A percentile compares a stretch with the other conserved stretches of the same genome.
phyloP scores from a whole-genome alignment of 2,113 vertebrate genomes.

The Lagopus leucura region DNA sequence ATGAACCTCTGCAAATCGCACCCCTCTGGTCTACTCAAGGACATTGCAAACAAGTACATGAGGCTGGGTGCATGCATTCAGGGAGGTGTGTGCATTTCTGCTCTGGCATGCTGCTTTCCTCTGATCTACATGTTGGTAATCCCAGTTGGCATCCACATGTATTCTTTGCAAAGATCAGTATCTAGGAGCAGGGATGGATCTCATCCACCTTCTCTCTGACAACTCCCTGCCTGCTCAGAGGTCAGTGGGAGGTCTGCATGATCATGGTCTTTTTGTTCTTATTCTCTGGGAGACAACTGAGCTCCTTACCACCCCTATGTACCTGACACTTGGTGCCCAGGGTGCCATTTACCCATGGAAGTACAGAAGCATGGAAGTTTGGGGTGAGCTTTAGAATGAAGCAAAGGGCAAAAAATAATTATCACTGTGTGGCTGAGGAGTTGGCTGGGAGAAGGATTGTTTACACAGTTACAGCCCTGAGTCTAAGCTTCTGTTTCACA shows the following conservation, averaged over 20 bases:
- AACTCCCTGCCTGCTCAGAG: background rate
- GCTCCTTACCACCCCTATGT: background rate
- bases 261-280: background rate
- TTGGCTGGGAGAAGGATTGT: background rate
- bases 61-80: fast-evolving
- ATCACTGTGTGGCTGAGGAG: background rate
- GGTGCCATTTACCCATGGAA: background rate
- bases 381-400: background rate
- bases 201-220: background rate
- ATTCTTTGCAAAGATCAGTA: background rate
- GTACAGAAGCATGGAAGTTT: background rate
- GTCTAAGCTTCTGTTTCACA: background rate
- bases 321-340: background rate
- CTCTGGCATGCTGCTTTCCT: background rate
- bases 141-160: fast-evolving
- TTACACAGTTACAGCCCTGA: background rate
- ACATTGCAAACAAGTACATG: background rate
- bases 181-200: background rate
- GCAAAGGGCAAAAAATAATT: background rate
- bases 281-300: fast-evolving
- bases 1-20: background rate
- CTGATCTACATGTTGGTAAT: background rate
- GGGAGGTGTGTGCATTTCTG: background rate
- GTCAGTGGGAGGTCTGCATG: background rate
- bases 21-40: background rate